Conservation (phyloP, 2,888 invertebrate species). For the Agriopis marginaria region DNA sequence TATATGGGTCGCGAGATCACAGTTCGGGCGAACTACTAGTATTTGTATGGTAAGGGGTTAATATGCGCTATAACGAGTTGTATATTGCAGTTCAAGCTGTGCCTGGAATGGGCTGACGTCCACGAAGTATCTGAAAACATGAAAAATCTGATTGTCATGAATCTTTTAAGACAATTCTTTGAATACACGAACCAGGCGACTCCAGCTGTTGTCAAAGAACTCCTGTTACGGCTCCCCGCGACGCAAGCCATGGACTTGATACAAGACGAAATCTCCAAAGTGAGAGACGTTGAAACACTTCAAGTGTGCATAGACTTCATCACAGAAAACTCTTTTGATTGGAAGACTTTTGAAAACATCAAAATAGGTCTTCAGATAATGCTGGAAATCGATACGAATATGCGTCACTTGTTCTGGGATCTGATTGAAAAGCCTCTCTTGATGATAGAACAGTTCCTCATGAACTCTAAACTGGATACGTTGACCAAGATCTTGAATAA, state of each 20-base stretch:
- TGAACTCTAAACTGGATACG: constrained; percentile 93
- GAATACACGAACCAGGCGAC: constrained; percentile 81
- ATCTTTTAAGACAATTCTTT: constrained; percentile 85
- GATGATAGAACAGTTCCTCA: constrained; percentile 94
- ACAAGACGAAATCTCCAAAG: constrained; percentile 87
- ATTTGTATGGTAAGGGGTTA: not conserved
- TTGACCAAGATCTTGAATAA: constrained; percentile 87
- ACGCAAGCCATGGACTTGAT: constrained; percentile 87
- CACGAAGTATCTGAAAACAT: constrained; percentile 86
- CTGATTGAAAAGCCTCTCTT: constrained; percentile 90
- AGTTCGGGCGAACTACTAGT: too few relatives aligned
- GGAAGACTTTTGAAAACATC: constrained; percentile 86
- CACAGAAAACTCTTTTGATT: constrained; percentile 79
- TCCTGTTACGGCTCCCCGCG: constrained; percentile 87
- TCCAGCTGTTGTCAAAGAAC: constrained; percentile 76
- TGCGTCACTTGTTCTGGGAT: constrained; percentile 88
- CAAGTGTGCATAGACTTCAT: constrained; percentile 89
- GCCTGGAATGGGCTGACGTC: constrained; percentile 90
- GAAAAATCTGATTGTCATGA: constrained; percentile 83
- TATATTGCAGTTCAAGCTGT: constrained; percentile 85
- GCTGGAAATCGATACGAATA: constrained; percentile 84
- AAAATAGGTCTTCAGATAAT: constrained; percentile 90
- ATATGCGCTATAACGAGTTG: not conserved
- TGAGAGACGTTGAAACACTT: constrained; percentile 88
- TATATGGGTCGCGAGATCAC: too few relatives aligned